Evolutionary conservation across 2,113 vertebrate species (phyloP).

Genomic region (Hippocampus abdominalis): DNA sequence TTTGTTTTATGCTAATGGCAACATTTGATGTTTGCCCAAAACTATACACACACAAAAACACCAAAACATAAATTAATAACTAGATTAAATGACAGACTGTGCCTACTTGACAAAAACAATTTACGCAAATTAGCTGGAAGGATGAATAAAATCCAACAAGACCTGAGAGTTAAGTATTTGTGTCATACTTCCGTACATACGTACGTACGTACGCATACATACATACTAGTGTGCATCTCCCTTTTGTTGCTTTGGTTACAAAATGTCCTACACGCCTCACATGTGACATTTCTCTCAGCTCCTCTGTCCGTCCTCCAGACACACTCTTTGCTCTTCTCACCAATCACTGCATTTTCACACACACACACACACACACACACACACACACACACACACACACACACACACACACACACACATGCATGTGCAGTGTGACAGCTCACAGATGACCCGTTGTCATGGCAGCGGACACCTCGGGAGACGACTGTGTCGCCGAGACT

Average conservation of each 20-base stretch:
- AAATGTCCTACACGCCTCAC: constrained; percentile 1
- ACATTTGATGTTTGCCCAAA: too few relatives aligned
- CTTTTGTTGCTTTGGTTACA: neutral
- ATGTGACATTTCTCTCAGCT: constrained; percentile 7
- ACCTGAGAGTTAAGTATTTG: too few relatives aligned
- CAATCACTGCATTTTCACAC: constrained; percentile 11
- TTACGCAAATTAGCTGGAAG: too few relatives aligned
- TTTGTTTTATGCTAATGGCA: too few relatives aligned
- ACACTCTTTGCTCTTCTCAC: constrained; percentile 1
- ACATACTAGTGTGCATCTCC: neutral
- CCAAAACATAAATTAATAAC: too few relatives aligned
- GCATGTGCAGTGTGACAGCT: constrained; percentile 5
- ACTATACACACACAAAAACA: too few relatives aligned
- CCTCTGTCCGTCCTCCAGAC: constrained; percentile 20
- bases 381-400: neutral
- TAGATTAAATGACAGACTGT: too few relatives aligned
- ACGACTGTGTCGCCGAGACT: constrained; percentile 41
- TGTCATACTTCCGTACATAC: neutral
- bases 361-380: neutral
- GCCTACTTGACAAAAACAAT: too few relatives aligned
- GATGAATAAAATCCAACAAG: too few relatives aligned
- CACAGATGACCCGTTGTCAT: constrained; percentile 61
- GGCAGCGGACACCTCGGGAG: constrained; percentile 43
- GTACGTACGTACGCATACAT: neutral
- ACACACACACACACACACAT: neutral